Base-by-base conservation (phyloP, 1,140 invertebrate genomes). In the Medauroidea extradentata region DNA sequence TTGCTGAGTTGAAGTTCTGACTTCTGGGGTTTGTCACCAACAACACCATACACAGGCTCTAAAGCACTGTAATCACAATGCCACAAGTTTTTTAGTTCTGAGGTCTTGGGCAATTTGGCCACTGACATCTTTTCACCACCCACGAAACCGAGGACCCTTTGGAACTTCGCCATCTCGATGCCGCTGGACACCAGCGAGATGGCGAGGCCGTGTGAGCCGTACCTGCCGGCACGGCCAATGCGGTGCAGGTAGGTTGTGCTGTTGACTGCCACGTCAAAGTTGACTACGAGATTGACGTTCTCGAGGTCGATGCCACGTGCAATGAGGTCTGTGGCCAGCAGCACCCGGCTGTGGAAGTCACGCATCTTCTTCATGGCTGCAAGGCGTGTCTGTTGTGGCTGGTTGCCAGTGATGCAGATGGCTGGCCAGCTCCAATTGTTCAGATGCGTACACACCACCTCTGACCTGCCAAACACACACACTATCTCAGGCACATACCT, bases 151-250 rank as follows among this genome's bases (percentile, higher is more conserved):
- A 89, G 67, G 53, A 88, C 75, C 49, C 77, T 64, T 69, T 73
- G 75, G 59, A 90, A 87, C 51, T 73, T 77, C 13, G 69, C 61
- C 44, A 81, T 53, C 69, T 89, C 86, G 46, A 79, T 74, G 19
- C 79, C 79, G 59, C 82, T 73, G 43, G 81, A 75, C 18, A 86
- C 67, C 53, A 91, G 79, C 62, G 81, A 87, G 23, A 93, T 82
- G 21, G 87, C 83, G 49, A 85, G 80, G 55, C 90, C 91, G 68
- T 82, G 79, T 16, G 88, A 86, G 1, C 91, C 91, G 78, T 87
- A 99, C 65, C 96, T 80, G 1, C 96, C 96, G 52, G 94, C 93
- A 67, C 96, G 82, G 5, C 96, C 96, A 69, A 97, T 94, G 71
- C 96, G 82, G 78, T 99, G 97, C 58, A 99, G 81, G 81, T 98